These are phyloP conservation scores for Drosophila parvula DNA, from an alignment of 1,140 invertebrate species.

Conservation along the genomic window DNA sequence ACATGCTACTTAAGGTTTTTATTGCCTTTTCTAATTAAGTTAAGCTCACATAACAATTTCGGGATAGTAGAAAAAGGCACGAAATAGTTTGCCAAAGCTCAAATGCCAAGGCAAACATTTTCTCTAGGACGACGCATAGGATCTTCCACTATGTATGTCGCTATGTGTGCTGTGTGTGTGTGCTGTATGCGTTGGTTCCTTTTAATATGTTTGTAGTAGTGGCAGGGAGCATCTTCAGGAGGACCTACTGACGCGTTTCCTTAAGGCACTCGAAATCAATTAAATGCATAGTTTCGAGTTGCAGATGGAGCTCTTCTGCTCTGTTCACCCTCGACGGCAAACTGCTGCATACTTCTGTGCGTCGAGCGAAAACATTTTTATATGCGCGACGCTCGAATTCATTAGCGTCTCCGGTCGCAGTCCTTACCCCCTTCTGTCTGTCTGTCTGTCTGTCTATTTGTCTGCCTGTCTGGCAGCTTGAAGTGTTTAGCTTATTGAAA, in stretches of 20 bases:
- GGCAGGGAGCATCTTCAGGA: background rate
- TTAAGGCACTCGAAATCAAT: conserved; percentile 76
- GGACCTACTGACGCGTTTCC: conserved; percentile 39
- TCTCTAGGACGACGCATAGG: conserved; percentile 21
- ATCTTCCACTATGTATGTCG: conserved; percentile 2
- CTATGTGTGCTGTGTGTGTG: background rate
- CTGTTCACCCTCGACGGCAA: conserved; percentile 20
- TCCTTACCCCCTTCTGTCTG: conserved; percentile 8
- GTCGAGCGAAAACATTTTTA: conserved; percentile 60
- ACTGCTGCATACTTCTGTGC: conserved; percentile 54
- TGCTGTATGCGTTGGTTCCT: background rate
- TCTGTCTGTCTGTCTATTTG: conserved; percentile 24
- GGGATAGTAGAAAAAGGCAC: background rate
- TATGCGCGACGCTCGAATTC: conserved; percentile 73
- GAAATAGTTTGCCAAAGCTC: conserved; percentile 37
- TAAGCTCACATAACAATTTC: conserved; percentile 50
- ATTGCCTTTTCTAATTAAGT: conserved; percentile 47
- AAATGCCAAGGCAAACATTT: conserved; percentile 52
- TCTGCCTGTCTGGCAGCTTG: conserved; percentile 51
- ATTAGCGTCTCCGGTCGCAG: conserved; percentile 53
- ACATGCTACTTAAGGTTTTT: conserved; percentile 29
- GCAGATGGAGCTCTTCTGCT: conserved; percentile 12
- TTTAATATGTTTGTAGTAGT: conserved; percentile 23
- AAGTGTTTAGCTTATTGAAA: conserved; percentile 82
- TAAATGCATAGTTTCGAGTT: conserved; percentile 81